Evolutionary conservation across 2,888 invertebrate species (phyloP), one percentile per base, ranked within the genome.

Genomic region (Eupithecia centaureata): DNA sequence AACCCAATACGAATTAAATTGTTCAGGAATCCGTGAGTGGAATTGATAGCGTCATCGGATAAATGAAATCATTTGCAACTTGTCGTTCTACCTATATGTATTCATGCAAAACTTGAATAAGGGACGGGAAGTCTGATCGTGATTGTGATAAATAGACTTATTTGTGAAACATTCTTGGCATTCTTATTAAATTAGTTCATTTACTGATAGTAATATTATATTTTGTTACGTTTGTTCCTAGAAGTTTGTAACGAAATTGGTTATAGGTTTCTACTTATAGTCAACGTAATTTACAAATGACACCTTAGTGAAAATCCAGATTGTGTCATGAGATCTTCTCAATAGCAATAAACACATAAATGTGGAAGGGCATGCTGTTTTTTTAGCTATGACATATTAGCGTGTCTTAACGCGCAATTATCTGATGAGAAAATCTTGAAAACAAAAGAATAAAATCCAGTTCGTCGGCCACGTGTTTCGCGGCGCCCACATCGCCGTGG

Each of bases 371-470:
- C 57, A 66, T 47, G 42, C 57, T 62, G 47, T 70, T 63, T 62
- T 65, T 62, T 65, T 38, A 77, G 73, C 76, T 78, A 80, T 73
- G 68, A 68, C 69, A 77, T 75, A 77, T 78, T 83, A 75, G 84
- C 85, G 85, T 88, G 86, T 84, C 83, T 80, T 72, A 80, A 76
- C 77, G 67, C 73, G 73, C 77, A 69, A 84, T 84, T 86, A 86
- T 82, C 75, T 82, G 83, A 81, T 90, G 90, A 82, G 91, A 90
- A 88, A 86, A 83, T 83, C 77, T 74, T 80, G 79, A 79, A 81
- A 77, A 88, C 86, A 89, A 91, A 86, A 86, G 84, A 84, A 79
- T 61, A 57, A 65, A 82, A 76, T 75, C 79, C 76, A 77, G 81
- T 77, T 75, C 78, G 76, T 80, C 77, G 73, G 72, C 79, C 79